Evolutionary conservation across 2,797 vertebrate species (phyloP).

Genomic region (Hippoglossus hippoglossus): DNA sequence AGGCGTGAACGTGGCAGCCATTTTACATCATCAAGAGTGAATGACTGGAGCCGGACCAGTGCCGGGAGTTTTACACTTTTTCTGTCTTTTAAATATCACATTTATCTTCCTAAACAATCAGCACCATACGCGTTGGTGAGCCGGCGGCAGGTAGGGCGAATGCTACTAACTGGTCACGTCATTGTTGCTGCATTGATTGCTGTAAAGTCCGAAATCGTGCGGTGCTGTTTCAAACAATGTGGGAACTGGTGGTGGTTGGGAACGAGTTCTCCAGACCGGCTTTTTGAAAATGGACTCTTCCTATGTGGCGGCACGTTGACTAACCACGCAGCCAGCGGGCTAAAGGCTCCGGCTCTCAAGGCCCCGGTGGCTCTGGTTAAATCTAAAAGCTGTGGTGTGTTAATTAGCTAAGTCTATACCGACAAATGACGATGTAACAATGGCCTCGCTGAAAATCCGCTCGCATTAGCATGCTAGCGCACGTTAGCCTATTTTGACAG

Average conservation of each 20-base stretch:
- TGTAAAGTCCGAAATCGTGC: conserved; percentile 65
- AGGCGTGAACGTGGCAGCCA: conserved; percentile 99
- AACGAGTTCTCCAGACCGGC: conserved; percentile 88
- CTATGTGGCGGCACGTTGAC: conserved; percentile 88
- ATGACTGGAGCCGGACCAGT: conserved; percentile 91
- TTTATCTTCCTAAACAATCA: conserved; percentile 84
- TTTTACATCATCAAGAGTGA: conserved; percentile 97
- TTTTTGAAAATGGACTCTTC: conserved; percentile 95
- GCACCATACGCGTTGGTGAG: conserved; percentile 81
- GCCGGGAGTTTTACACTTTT: conserved; percentile 88
- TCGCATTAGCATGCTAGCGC: conserved; percentile 75
- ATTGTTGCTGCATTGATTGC: conserved; percentile 56
- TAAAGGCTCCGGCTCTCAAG: conserved; percentile 42
- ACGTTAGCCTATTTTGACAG: conserved; percentile 81
- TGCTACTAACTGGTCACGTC: conserved; percentile 62
- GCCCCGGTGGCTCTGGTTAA: conserved; percentile 30
- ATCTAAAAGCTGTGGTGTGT: conserved; percentile 10
- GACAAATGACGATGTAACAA: conserved; percentile 67
- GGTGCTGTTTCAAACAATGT: conserved; percentile 84
- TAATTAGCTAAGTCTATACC: conserved; percentile 10
- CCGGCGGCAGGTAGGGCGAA: conserved; percentile 86
- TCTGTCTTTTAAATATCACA: conserved; percentile 82
- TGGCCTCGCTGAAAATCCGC: conserved; percentile 67
- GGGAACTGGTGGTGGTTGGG: conserved; percentile 82
- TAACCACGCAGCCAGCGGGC: conserved; percentile 68